phyloP scores from a whole-genome alignment of 2,888 invertebrate species.

The Lithophane leautieri region DNA sequence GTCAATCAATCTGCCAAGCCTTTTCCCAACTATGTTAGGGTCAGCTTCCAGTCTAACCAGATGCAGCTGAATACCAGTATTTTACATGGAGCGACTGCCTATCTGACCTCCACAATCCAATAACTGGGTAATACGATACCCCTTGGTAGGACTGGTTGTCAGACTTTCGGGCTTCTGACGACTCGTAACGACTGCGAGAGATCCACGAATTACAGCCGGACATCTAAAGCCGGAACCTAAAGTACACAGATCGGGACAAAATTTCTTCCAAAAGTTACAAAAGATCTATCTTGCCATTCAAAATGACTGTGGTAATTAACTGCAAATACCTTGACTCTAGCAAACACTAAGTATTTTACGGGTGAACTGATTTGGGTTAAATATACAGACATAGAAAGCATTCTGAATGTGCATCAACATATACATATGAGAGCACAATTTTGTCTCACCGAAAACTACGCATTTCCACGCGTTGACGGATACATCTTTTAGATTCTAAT shows the following conservation, averaged over 20 bases:
- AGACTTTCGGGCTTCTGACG: too few relatives aligned
- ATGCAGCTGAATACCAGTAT: too few relatives aligned
- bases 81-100: too few relatives aligned
- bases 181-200: too few relatives aligned
- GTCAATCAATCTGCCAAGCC: too few relatives aligned
- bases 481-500: neutral
- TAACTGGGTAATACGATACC: too few relatives aligned
- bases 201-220: too few relatives aligned
- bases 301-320: neutral
- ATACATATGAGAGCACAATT: neutral
- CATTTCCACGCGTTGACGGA: neutral
- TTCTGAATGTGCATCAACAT: neutral
- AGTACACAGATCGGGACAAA: neutral
- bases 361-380: conserved; percentile 12
- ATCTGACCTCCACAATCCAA: too few relatives aligned
- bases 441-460: conserved; percentile 3
- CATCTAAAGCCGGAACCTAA: too few relatives aligned
- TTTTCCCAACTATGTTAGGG: too few relatives aligned
- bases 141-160: too few relatives aligned
- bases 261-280: neutral
- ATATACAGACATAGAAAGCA: conserved; percentile 32
- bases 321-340: neutral
- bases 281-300: neutral
- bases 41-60: too few relatives aligned
- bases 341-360: neutral